Evolutionary conservation across 2,888 invertebrate genomes (phyloP), one percentile per base, ranked within the genome.

Genomic region (Rhagium mordax): DNA sequence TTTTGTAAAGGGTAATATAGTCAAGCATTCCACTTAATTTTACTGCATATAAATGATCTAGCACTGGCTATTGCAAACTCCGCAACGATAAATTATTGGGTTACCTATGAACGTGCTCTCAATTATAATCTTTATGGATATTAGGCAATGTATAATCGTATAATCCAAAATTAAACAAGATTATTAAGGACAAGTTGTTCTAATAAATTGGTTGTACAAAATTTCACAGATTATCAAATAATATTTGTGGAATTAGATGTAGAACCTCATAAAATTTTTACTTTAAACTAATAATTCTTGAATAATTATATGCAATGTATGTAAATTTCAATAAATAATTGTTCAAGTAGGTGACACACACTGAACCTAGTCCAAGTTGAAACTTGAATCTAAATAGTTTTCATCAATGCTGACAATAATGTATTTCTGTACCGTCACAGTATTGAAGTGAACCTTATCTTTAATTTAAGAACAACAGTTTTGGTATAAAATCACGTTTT

Each of bases 101-200:
- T 60, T 60, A 60, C 60, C 60, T 60, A 29, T 51, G 33, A 41
- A 60, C 29, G 29, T 60, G 59, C 29, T 27, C 29, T 29, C 29
- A 29, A 59, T 59, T 59, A 59, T 29, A 27, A 15, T 24, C 59
- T 59, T 24, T 59, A 15, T 15, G 41, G 29, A 60, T 33, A 60
- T 60, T 41, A 41, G 33, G 18, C 41, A 33, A 41, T 27, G 60
- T 41, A 33, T 60, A 60, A 21, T 57, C 57, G n/a, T n/a, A n/a
- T n/a, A n/a, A 49, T 49, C 49, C 49, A 49, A 49, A 49, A 49
- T 15, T 49, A 16, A 49, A 15, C 15, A 13, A 4, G 51, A 51
- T 18, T 51, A 51, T 18, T 10, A 51, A 18, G 51, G 10, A 20
- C 18, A 18, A 49, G 16, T 18, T 16, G 20, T 41, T 41, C n/a